Evolutionary conservation across 2,113 vertebrate species (phyloP).

Genomic region (Anhinga rufa): DNA sequence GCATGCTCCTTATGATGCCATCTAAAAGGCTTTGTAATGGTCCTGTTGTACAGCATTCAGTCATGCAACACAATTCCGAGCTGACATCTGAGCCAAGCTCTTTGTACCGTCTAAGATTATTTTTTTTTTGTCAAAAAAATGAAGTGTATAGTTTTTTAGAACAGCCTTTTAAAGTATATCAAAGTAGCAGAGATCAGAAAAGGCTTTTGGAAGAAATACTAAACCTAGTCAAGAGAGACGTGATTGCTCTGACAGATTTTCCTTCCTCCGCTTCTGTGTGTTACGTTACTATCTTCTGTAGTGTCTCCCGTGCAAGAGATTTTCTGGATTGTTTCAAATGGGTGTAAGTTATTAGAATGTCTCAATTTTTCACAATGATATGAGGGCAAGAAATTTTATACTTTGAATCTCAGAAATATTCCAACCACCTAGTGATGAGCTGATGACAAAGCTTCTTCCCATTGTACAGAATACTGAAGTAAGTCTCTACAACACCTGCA

Average conservation of each 20-base stretch:
- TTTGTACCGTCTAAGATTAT: background rate
- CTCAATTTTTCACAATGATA: background rate
- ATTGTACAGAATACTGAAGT: background rate
- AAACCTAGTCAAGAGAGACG: background rate
- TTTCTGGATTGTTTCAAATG: background rate
- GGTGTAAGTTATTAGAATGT: background rate
- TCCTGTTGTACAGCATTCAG: background rate
- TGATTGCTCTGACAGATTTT: background rate
- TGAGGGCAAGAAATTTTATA: background rate
- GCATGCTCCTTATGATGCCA: background rate
- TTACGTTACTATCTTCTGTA: background rate
- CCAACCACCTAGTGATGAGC: background rate
- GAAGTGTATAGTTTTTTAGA: background rate
- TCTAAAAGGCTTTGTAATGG: background rate
- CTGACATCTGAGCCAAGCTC: background rate
- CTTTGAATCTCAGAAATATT: background rate
- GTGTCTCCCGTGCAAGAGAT: background rate
- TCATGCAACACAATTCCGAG: background rate
- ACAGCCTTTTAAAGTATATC: background rate
- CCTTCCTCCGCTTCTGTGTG: background rate
- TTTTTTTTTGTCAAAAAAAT: background rate
- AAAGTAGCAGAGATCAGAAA: background rate
- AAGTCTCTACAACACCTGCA: background rate
- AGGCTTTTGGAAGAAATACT: background rate
- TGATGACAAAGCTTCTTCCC: background rate